These are phyloP conservation scores for Hecatera dysodea DNA, from an alignment of 2,888 invertebrate species.

Conservation along the genomic window DNA sequence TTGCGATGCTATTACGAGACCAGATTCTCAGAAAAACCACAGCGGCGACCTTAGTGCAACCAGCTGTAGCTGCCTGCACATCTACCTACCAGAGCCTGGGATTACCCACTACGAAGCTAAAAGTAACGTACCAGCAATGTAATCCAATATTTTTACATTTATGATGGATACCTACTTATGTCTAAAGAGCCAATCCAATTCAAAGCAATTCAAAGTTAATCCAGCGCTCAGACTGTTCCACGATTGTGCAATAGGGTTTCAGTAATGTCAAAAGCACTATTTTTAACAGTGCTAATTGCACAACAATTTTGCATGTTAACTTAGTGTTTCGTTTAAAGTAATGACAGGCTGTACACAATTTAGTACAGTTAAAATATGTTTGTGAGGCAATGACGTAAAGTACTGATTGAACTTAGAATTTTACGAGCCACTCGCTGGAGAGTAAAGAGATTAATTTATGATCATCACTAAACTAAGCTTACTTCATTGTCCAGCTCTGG, in stretches of 20 bases:
- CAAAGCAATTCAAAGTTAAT: slow-evolving; percentile 62
- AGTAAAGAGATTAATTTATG: slow-evolving; percentile 71
- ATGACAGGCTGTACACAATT: slow-evolving; percentile 67
- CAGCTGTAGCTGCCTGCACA: slow-evolving; percentile 56
- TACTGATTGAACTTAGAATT: slow-evolving; percentile 77
- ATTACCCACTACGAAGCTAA: slow-evolving; percentile 57
- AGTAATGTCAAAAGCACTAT: slow-evolving; percentile 68
- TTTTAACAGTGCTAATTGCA: slow-evolving; percentile 66
- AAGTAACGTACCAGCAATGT: slow-evolving; percentile 38
- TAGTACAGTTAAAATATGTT: slow-evolving; percentile 72
- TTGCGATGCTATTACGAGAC: slow-evolving; percentile 68
- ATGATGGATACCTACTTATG: slow-evolving; percentile 54
- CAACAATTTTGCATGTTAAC: slow-evolving; percentile 71
- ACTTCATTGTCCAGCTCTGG: slow-evolving; percentile 30
- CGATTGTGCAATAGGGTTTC: slow-evolving; percentile 64
- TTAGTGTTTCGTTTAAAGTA: slow-evolving; percentile 70
- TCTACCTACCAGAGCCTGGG: slow-evolving; percentile 48
- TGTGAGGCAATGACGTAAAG: slow-evolving; percentile 75
- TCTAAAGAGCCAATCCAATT: slow-evolving; percentile 49
- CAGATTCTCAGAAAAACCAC: slow-evolving; percentile 74
- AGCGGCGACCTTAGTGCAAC: slow-evolving; percentile 66
- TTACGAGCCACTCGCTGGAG: slow-evolving; percentile 72
- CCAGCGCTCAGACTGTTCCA: slow-evolving; percentile 41
- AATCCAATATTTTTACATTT: slow-evolving; percentile 58
- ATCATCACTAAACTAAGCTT: slow-evolving; percentile 51